phyloP scores from a whole-genome alignment of 2,797 vertebrate genomes.

The Nasua narica region DNA sequence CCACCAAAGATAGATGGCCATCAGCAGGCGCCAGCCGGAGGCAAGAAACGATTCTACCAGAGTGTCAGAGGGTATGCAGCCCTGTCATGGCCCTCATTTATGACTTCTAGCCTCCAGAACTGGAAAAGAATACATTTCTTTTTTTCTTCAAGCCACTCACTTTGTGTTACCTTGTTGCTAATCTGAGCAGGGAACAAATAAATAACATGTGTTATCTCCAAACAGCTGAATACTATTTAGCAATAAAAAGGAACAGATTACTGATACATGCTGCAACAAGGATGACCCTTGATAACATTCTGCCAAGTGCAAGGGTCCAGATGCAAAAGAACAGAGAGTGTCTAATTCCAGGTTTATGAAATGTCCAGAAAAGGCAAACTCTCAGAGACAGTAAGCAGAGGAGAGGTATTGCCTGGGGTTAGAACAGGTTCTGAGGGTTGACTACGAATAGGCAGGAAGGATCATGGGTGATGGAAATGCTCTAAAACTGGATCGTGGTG shows the following conservation, averaged over 20 bases:
- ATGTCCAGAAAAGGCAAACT: not conserved
- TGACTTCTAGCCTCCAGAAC: not conserved
- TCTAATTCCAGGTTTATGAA: not conserved
- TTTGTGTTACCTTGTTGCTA: not conserved
- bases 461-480: not conserved
- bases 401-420: not conserved
- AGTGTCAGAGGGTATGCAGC: not conserved
- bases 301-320: not conserved
- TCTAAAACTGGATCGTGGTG: not conserved
- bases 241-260: not conserved
- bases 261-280: accelerated
- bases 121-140: not conserved
- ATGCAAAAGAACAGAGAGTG: not conserved
- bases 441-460: not conserved
- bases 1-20: not conserved
- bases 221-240: not conserved
- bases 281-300: not conserved
- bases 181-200: not conserved
- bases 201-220: not conserved
- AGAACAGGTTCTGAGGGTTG: not conserved
- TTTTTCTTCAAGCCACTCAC: not conserved
- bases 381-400: not conserved
- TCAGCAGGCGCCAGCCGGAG: not conserved
- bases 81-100: too few relatives aligned
- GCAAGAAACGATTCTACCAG: accelerated